Percentiles rank a stretch among this genome's conserved stretches.
Conservation (phyloP, 2,888 invertebrate species). For the Hedya salicella region DNA sequence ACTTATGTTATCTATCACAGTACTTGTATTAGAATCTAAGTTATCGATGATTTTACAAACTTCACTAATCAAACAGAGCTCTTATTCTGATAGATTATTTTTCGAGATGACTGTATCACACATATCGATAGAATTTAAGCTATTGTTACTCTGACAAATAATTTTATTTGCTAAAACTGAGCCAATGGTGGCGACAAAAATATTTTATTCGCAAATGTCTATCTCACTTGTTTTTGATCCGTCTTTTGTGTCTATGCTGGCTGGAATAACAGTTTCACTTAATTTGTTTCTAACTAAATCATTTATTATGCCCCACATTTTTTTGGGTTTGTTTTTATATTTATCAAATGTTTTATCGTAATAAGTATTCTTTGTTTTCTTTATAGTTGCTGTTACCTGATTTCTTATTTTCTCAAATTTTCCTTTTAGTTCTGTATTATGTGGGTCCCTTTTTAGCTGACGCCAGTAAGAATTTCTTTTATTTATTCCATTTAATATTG, state of each 20-base stretch:
- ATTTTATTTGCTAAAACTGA: too few species aligned
- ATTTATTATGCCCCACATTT: conserved; percentile 44
- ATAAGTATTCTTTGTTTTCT: conserved; percentile 2
- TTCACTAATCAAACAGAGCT: background rate
- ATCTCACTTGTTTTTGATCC: too few species aligned
- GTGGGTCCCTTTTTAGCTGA: background rate
- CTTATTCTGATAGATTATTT: background rate
- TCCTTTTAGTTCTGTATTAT: background rate
- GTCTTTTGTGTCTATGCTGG: conserved; percentile 24
- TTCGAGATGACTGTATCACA: background rate
- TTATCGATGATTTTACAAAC: too few species aligned
- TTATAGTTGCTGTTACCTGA: conserved; percentile 14
- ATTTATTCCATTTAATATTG: conserved; percentile 36
- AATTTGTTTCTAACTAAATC: conserved; percentile 31
- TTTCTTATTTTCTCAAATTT: background rate
- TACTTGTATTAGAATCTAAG: too few species aligned
- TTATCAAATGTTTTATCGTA: conserved; percentile 26
- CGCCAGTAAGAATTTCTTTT: conserved; percentile 35
- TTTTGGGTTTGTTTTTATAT: conserved; percentile 21
- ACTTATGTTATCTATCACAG: background rate
- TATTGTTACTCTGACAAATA: too few species aligned
- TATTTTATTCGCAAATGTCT: too few species aligned
- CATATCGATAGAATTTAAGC: background rate
- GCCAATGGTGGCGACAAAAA: too few species aligned
- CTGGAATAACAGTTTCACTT: conserved; percentile 22